These are phyloP conservation scores for Euclidia mi DNA, from an alignment of 2,888 invertebrate species.

Conservation along the genomic window DNA sequence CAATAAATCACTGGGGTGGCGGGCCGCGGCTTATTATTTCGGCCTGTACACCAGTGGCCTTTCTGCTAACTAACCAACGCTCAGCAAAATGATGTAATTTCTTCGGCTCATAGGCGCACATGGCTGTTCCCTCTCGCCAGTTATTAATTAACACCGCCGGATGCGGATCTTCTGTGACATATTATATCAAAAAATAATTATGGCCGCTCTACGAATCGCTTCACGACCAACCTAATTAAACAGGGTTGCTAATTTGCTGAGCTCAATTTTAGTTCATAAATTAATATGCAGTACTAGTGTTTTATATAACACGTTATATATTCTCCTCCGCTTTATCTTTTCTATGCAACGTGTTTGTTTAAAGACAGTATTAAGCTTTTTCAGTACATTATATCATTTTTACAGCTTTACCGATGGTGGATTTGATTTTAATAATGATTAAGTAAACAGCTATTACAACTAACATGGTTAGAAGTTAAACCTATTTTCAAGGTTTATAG, in stretches of 20 bases:
- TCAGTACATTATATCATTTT: too few species aligned
- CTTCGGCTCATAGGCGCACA: slow-evolving; percentile 63
- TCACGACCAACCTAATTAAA: slow-evolving; percentile 53
- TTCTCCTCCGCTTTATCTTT: too few species aligned
- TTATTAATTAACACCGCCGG: slow-evolving; percentile 82
- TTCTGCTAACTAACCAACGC: slow-evolving; percentile 81
- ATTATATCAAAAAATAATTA: slow-evolving; percentile 71
- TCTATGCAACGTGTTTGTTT: too few species aligned
- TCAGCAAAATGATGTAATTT: slow-evolving; percentile 79
- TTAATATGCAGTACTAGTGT: slow-evolving; percentile 13
- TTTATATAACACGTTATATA: too few species aligned
- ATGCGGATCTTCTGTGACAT: slow-evolving; percentile 69
- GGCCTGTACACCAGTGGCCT: slow-evolving; percentile 75
- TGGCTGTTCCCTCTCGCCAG: slow-evolving; percentile 65
- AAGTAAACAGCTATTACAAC: too few species aligned
- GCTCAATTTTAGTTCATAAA: slow-evolving; percentile 27
- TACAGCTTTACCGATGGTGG: too few species aligned
- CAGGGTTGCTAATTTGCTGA: slow-evolving; percentile 33
- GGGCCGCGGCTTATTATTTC: slow-evolving; percentile 86
- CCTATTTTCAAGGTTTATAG: not conserved
- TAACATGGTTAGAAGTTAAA: too few species aligned
- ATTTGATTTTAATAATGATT: too few species aligned
- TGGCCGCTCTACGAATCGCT: slow-evolving; percentile 54
- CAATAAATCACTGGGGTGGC: slow-evolving; percentile 83
- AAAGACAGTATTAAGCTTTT: too few species aligned